phyloP scores from a whole-genome alignment of 2,113 vertebrate genomes.

The Geococcyx californianus region DNA sequence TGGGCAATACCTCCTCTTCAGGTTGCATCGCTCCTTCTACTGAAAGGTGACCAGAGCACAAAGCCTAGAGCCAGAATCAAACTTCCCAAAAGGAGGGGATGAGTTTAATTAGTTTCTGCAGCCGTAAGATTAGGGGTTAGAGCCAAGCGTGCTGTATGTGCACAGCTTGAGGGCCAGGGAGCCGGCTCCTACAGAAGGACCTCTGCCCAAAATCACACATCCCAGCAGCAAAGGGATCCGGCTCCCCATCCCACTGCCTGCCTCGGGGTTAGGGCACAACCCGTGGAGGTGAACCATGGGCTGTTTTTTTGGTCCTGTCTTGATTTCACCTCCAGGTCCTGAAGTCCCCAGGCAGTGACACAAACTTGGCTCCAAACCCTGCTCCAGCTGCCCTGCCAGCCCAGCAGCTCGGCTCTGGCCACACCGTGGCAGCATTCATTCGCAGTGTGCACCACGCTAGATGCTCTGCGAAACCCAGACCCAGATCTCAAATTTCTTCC shows the following conservation, averaged over 20 bases:
- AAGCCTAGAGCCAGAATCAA: background rate
- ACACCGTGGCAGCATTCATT: slow-evolving; percentile 55
- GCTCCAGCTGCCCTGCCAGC: background rate
- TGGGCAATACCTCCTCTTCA: background rate
- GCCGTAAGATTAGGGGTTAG: background rate
- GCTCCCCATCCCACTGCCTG: background rate
- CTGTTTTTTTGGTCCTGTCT: background rate
- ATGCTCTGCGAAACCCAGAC: background rate
- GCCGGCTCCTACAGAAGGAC: background rate
- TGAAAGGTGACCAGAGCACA: background rate
- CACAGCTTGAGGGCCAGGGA: background rate
- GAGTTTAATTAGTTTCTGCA: background rate
- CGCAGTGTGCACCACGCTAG: fast-evolving
- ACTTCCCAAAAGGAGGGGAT: background rate
- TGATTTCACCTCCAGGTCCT: background rate
- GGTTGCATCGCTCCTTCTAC: fast-evolving
- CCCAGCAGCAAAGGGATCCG: background rate
- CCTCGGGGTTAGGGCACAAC: background rate
- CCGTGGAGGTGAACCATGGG: background rate
- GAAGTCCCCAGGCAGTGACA: background rate
- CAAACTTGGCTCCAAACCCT: background rate
- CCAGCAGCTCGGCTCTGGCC: background rate
- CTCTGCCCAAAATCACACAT: background rate
- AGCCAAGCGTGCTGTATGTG: background rate
- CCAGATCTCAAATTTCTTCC: background rate